Evolutionary conservation across 2,888 invertebrate genomes (phyloP), one percentile per base, ranked within the genome.

Genomic region (Loripinus fragilis): DNA sequence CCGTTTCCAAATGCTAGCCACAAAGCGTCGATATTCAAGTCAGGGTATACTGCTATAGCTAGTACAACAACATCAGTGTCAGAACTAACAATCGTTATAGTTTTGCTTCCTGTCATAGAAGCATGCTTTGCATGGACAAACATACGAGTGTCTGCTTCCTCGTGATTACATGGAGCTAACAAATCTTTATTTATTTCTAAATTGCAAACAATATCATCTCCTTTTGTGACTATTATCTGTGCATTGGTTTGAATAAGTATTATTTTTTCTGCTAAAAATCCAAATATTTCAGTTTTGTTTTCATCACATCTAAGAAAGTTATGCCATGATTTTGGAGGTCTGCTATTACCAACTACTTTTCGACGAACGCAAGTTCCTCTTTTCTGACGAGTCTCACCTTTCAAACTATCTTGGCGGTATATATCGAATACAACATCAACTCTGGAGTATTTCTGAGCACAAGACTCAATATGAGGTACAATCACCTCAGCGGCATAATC

Each of bases 41-140:
- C 25, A 8, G 2, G 5, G 35, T 35, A 70, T 5, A 25, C 10
- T 15, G 8, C 33, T 23, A 70, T 35, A 52, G 70, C 70, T 12
- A 70, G 8, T 5, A 70, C 70, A 35, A 35, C 52, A 52, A 70
- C 52, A 70, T 70, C 70, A 17, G 70, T 70, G 17, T 70, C 70
- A 28, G 60, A 50, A 20, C 33, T 35, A 28, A 28, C 30, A 25
- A 71, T 60, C 7, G 42, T 42, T 8, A 71, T 17, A 7, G 0
- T 0, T 12, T n/a, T n/a, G 3, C n/a, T 35, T n/a, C 60, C 60
- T 8, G n/a, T 7, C 42, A 25, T 25, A 28, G 60, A 23, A 17
- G 71, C 42, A 60, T 60, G 41, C 12, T 28, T 25, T 1, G 71
- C 71, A 71, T 71, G 71, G 10, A 71, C 25, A 41, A 55, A 71